These are phyloP conservation scores for Fistularia tabacaria DNA, from an alignment of 2,797 vertebrate species.

Conservation along the genomic window DNA sequence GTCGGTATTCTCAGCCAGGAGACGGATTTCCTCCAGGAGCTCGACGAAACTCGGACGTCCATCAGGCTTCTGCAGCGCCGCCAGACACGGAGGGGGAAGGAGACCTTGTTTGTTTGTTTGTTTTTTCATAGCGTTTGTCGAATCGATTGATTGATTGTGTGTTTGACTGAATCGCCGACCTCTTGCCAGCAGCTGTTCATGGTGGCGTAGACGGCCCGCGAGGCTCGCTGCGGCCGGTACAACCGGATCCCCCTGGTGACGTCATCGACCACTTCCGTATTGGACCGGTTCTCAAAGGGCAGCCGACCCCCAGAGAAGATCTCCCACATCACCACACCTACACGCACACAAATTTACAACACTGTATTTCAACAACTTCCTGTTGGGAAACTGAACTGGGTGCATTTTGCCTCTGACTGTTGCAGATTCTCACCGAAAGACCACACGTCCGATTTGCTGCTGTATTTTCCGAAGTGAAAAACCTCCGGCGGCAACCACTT, in stretches of 20 bases:
- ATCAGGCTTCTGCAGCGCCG: too few species aligned
- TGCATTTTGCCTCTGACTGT: too few species aligned
- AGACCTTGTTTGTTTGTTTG: too few species aligned
- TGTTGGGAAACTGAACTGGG: too few species aligned
- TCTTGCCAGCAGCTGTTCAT: constrained; percentile 91
- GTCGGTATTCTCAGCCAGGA: too few species aligned
- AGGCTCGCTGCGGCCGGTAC: constrained; percentile 77
- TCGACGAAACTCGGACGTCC: too few species aligned
- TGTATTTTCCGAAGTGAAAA: constrained; percentile 85
- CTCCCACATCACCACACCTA: constrained; percentile 91
- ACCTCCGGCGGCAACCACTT: constrained; percentile 93
- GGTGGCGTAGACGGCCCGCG: constrained; percentile 71
- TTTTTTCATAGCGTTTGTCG: too few species aligned
- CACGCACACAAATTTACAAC: constrained; percentile 27
- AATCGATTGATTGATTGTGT: too few species aligned
- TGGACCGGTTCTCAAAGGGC: constrained; percentile 81
- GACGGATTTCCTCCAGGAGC: too few species aligned
- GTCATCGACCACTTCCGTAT: constrained; percentile 79
- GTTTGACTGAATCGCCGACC: constrained; percentile 59
- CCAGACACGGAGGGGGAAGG: too few species aligned
- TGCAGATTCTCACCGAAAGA: constrained; percentile 79
- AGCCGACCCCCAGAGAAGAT: constrained; percentile 83
- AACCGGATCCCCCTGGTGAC: constrained; percentile 83
- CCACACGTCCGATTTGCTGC: constrained; percentile 90
- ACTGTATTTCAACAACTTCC: background rate